Base-by-base conservation (phyloP, 2,888 invertebrate genomes). In the Anarsia innoxiella region DNA sequence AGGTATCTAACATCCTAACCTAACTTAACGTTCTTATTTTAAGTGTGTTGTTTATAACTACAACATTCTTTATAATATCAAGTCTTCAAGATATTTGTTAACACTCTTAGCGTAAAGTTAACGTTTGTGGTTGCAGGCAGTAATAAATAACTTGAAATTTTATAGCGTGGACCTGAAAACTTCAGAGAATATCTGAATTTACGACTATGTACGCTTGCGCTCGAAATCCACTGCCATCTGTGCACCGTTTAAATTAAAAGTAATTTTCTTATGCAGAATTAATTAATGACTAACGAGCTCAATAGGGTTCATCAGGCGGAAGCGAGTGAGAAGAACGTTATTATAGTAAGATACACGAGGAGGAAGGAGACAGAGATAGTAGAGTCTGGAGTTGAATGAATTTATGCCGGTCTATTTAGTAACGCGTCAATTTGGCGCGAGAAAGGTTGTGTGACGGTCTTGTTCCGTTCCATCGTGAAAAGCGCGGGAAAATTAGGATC, bases 201-300 rank as follows among this genome's bases (percentile, higher is more conserved):
- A 35, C 27, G 16, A 31, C 26, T 25, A 27, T 25, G 23, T 32
- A 26, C 33, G 40, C 40, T 33, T 31, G 15, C 19, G 12, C 12
- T 12, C 43, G 42, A 56, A 65, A 63, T 62, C 56, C 55, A 28
- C 62, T 61, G 59, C 66, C 80, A 80, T 80, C 79, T 79, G 80
- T 72, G 71, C 65, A 68, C 69, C 61, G 72, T 76, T 80, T 80
- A 79, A 84, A 84, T 82, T 83, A 82, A 82, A 82, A 82, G 69
- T 78, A 80, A 80, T 82, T 84, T 83, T 82, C 83, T 80, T 84
- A 82, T 82, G 83, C 83, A 79, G 83, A 80, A 82, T 83, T 82
- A 83, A 84, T 83, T 82, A 84, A 83, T 83, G 78, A 82, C 82
- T 83, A 84, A 83, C 83, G 78, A 84, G 83, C 83, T 79, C 79